Percentiles rank a stretch among this genome's conserved stretches.
Conservation (phyloP, 2,888 invertebrate genomes). For the Tridacna crocea region DNA sequence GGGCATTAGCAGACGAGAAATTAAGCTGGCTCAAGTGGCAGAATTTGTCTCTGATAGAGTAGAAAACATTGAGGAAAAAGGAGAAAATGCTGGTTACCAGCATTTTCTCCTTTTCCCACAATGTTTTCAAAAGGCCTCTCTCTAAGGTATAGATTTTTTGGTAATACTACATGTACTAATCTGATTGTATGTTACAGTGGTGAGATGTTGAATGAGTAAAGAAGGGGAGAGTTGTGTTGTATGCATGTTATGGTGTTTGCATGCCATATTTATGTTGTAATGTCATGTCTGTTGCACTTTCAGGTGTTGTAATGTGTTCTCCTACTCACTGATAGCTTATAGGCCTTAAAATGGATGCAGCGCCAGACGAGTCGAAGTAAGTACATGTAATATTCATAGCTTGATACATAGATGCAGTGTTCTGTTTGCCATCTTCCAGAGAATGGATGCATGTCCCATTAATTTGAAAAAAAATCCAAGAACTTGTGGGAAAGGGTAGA, state of each 20-base stretch:
- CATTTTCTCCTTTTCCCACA: too few relatives aligned
- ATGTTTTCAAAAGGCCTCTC: too few relatives aligned
- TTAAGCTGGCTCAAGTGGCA: too few relatives aligned
- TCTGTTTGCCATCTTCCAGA: neutral
- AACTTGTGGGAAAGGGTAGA: neutral
- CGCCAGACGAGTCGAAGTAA: conserved; percentile 14
- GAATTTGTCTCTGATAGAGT: too few relatives aligned
- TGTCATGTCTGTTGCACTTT: conserved; percentile 1
- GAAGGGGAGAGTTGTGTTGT: too few relatives aligned
- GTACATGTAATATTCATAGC: neutral
- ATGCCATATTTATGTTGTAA: neutral
- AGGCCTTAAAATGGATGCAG: neutral
- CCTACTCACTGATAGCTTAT: neutral
- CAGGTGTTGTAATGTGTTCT: conserved; percentile 28
- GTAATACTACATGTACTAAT: too few relatives aligned
- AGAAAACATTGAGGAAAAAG: too few relatives aligned
- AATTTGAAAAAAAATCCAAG: neutral
- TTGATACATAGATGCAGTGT: neutral
- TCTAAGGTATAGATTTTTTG: too few relatives aligned
- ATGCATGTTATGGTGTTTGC: neutral
- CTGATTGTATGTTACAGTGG: too few relatives aligned
- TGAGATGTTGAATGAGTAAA: too few relatives aligned
- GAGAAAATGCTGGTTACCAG: too few relatives aligned
- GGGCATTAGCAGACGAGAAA: too few relatives aligned
- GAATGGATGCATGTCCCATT: neutral